A percentile compares a stretch with the other conserved stretches of the same genome.
Evolutionary conservation across 2,888 invertebrate species (phyloP).

Genomic region (Sphaeridia pumilis): DNA sequence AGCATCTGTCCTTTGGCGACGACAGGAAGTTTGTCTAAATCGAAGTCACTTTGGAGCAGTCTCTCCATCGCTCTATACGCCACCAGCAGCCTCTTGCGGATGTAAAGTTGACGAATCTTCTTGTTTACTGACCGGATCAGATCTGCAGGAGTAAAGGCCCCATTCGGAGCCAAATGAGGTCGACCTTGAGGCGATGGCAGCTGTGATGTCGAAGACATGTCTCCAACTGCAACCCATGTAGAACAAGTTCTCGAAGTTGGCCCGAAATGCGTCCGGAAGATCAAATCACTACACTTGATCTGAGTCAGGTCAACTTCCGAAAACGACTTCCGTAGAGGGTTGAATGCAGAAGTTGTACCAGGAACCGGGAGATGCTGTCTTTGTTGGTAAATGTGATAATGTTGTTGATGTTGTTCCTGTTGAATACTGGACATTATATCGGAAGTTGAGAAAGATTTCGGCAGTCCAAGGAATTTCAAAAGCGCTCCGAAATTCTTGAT

Average conservation of each 20-base stretch:
- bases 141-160: constrained; percentile 53
- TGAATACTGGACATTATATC: constrained; percentile 47
- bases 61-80: constrained; percentile 70
- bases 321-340: constrained; percentile 39
- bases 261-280: constrained; percentile 47
- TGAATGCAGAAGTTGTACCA: constrained; percentile 34
- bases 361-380: constrained; percentile 33
- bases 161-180: constrained; percentile 39
- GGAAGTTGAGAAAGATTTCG: constrained; percentile 70
- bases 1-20: constrained; percentile 36
- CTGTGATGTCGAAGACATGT: constrained; percentile 61
- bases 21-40: constrained; percentile 48
- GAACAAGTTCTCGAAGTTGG: constrained; percentile 61
- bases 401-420: constrained; percentile 34
- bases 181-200: constrained; percentile 67
- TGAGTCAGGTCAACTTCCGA: constrained; percentile 50
- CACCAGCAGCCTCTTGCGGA: constrained; percentile 60
- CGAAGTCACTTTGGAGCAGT: constrained; percentile 73
- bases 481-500: constrained; percentile 68
- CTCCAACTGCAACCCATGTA: constrained; percentile 77
- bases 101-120: constrained; percentile 72
- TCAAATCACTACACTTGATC: constrained; percentile 41
- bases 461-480: constrained; percentile 66
- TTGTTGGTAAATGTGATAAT: constrained; percentile 32
- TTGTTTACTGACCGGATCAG: constrained; percentile 66